Percentiles rank a stretch among this genome's conserved stretches.
phyloP scores from a whole-genome alignment of 2,888 invertebrate species.

The Drosophila algonquin region DNA sequence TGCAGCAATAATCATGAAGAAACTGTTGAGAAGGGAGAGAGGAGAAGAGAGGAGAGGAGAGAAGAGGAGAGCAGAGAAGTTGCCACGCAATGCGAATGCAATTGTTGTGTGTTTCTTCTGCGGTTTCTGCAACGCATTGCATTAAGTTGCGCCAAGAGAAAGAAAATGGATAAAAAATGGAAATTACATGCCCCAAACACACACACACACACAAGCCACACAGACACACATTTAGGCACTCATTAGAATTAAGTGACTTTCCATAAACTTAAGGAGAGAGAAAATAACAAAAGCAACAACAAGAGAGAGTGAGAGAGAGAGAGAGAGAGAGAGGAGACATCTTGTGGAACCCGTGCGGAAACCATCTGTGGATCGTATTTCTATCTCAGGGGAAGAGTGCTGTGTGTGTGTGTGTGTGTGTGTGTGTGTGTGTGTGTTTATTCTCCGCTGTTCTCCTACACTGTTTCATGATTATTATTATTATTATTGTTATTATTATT shows the following conservation, averaged over 20 bases:
- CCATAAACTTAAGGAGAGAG: no score
- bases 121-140: constrained; percentile 72
- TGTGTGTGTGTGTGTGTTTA: no score
- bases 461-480: constrained; percentile 2
- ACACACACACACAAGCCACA: constrained; percentile 35
- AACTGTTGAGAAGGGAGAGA: constrained; percentile 15
- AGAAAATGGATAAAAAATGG: constrained; percentile 69
- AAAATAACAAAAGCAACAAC: constrained; percentile 38
- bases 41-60: not conserved
- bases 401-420: not conserved
- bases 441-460: constrained; percentile 2
- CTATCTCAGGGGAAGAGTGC: not conserved
- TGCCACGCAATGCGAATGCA: constrained; percentile 76
- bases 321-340: constrained; percentile 66
- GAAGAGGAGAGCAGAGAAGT: constrained; percentile 28
- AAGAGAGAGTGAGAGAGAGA: constrained; percentile 23
- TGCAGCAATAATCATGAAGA: constrained; percentile 71
- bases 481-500: constrained; percentile 23
- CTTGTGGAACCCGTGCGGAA: constrained; percentile 66
- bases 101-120: constrained; percentile 54
- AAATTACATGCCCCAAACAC: constrained; percentile 73
- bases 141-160: constrained; percentile 79
- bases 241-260: constrained; percentile 82
- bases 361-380: not conserved
- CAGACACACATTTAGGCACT: constrained; percentile 33